Base-by-base conservation (phyloP, 2,797 vertebrate genomes). In the Sciurus carolinensis region DNA sequence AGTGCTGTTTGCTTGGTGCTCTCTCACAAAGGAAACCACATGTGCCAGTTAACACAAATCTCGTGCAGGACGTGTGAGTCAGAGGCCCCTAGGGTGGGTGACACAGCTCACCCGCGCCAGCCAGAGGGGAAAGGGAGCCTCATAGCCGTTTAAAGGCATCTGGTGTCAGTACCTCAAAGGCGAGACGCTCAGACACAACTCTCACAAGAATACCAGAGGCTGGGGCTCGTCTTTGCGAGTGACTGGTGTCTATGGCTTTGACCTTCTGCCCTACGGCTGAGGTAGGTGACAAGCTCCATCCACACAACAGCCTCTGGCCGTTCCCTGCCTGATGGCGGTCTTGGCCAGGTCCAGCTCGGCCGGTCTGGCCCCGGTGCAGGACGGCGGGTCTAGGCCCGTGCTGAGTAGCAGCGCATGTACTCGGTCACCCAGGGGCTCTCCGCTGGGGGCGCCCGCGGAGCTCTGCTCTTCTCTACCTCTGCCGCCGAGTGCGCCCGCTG, bases 371-470 rank as follows among this genome's bases (percentile, higher is more conserved):
- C 71, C 22, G 50, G 7, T 10, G 62, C 88, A 17, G 69, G 30
- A 39, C 96, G 50, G 47, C 86, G 95, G 57, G 69, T 44, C 97
- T 98, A 99, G 3, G 99, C 98, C 93, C 99, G 98, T 36, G 99
- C 99, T 0, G 99, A 99, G 97, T 99, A 99, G 98, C 99, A 99
- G 93, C 99, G 99, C 99, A 99, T 99, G 92, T 99, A 99, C 96
- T 99, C 99, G 0, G 99, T 99, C 98, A 99, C 98, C 99, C 99
- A 99, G 0, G 99, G 99, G 98, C 99, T 99, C 84, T 99, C 99
- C 30, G 99, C 98, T 0, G 99, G 98, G 67, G 98, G 93, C 28
- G 98, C 75, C 97, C 98, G 99, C 0, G 97, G 86, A 90, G 94
- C 98, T 92, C 98, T 97, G 20, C 90, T 59, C 96, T 98, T 99